Evolutionary conservation across 2,113 vertebrate species (phyloP).

Genomic region (Pimephales promelas): DNA sequence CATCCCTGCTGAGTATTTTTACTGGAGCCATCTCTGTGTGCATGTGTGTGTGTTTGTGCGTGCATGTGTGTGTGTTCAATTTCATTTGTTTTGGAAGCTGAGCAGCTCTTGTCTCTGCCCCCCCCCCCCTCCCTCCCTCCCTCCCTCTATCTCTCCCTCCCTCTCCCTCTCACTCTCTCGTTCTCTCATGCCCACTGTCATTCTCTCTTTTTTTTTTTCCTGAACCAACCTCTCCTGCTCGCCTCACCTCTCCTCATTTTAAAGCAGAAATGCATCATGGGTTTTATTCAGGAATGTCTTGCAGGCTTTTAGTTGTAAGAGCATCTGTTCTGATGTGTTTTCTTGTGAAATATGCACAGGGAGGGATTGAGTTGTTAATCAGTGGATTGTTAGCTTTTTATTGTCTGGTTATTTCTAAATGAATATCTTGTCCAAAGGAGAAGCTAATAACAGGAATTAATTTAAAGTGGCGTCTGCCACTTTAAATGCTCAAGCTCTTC

Average conservation of each 20-base stretch:
- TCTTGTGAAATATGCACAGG: not conserved
- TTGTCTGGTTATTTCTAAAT: not conserved
- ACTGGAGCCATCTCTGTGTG: constrained; percentile 9
- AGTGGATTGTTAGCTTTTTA: constrained; percentile 20
- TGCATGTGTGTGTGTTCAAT: constrained; percentile 21
- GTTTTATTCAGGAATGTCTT: constrained; percentile 29
- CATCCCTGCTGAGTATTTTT: constrained; percentile 43
- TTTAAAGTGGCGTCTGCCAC: too few species aligned
- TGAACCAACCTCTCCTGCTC: constrained; percentile 1
- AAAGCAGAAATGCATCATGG: constrained; percentile 24
- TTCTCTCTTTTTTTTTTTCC: not conserved
- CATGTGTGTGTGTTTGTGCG: not conserved
- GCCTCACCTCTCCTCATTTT: not conserved
- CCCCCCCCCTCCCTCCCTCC: constrained; percentile 28
- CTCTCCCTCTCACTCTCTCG: not conserved
- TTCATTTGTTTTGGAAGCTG: constrained; percentile 60
- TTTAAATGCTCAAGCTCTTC: too few species aligned
- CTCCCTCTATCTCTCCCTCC: not conserved
- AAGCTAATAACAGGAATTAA: not conserved
- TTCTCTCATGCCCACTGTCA: not conserved
- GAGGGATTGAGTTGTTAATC: constrained; percentile 10
- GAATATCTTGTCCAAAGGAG: not conserved
- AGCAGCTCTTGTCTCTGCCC: constrained; percentile 59
- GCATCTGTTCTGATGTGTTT: constrained; percentile 24
- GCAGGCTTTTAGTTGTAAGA: constrained; percentile 6